phyloP scores from a whole-genome alignment of 1,140 invertebrate species.

The Ooceraea biroi region DNA sequence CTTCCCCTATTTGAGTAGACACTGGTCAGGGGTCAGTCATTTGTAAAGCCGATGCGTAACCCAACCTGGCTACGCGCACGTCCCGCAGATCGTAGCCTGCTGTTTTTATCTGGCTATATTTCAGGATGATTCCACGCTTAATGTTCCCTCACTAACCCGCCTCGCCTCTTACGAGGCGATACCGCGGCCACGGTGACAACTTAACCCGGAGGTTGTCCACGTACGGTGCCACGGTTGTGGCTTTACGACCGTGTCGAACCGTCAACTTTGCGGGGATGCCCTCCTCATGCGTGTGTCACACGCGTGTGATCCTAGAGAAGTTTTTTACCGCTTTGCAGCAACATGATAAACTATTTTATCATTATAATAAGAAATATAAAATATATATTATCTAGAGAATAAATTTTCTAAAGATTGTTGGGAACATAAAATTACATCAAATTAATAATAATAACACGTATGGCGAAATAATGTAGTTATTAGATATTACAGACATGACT shows the following conservation, averaged over 20 bases:
- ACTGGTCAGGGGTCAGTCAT: slow-evolving; percentile 74
- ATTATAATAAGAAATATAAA: background rate
- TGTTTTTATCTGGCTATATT: slow-evolving; percentile 85
- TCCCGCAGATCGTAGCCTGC: slow-evolving; percentile 83
- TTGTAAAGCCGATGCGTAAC: slow-evolving; percentile 82
- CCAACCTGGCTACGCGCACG: slow-evolving; percentile 80
- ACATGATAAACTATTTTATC: background rate
- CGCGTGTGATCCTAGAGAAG: background rate
- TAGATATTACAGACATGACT: background rate
- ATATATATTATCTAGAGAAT: too few species aligned
- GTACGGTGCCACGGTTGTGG: slow-evolving; percentile 40
- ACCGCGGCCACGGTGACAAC: slow-evolving; percentile 76
- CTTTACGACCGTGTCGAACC: slow-evolving; percentile 71
- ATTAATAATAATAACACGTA: too few species aligned
- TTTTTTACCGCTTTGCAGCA: slow-evolving; percentile 1
- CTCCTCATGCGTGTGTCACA: background rate
- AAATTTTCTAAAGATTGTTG: too few species aligned
- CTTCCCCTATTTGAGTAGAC: slow-evolving; percentile 41
- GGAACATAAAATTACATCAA: too few species aligned
- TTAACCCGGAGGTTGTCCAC: slow-evolving; percentile 72
- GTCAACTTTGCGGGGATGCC: slow-evolving; percentile 24
- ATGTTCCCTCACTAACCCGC: slow-evolving; percentile 66
- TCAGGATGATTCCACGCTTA: slow-evolving; percentile 84
- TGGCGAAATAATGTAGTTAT: background rate
- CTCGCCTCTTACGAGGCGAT: slow-evolving; percentile 59